These are phyloP conservation scores for Montipora efflorescens DNA, from an alignment of 64 coral and sea anemone genomes.

Conservation along the genomic window DNA sequence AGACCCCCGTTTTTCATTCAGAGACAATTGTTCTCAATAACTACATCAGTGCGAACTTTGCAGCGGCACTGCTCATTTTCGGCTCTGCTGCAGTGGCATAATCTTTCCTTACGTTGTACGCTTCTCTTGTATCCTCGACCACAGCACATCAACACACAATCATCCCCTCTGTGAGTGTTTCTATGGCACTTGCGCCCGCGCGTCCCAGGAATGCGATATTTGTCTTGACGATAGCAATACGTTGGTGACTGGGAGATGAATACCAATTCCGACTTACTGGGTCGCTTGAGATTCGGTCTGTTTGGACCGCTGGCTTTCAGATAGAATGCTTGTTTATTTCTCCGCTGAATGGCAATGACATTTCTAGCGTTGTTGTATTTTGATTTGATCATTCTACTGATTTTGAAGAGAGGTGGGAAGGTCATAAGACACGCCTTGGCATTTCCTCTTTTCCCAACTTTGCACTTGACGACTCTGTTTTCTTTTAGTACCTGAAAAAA, in stretches of 20 bases:
- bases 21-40: conserved; percentile 23
- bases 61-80: conserved; percentile 2
- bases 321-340: neutral
- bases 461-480: conserved; percentile 28
- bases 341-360: neutral
- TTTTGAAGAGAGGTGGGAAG: conserved; percentile 25
- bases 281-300: neutral
- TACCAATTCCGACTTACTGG: neutral
- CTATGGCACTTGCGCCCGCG: conserved; percentile 15
- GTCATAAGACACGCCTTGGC: conserved; percentile 15
- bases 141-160: conserved; percentile 26
- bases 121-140: conserved; percentile 23
- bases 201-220: conserved; percentile 23
- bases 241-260: neutral
- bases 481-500: conserved; percentile 23
- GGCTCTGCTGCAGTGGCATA: neutral
- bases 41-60: conserved; percentile 32
- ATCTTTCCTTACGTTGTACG: neutral
- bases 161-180: conserved; percentile 19
- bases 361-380: conserved; percentile 17
- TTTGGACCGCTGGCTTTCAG: neutral
- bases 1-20: neutral
- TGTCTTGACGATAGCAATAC: conserved; percentile 22
- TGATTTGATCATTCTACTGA: conserved; percentile 34
- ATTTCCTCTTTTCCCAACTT: conserved; percentile 1